phyloP scores from a whole-genome alignment of 2,113 vertebrate species.

The Rattus norvegicus region DNA sequence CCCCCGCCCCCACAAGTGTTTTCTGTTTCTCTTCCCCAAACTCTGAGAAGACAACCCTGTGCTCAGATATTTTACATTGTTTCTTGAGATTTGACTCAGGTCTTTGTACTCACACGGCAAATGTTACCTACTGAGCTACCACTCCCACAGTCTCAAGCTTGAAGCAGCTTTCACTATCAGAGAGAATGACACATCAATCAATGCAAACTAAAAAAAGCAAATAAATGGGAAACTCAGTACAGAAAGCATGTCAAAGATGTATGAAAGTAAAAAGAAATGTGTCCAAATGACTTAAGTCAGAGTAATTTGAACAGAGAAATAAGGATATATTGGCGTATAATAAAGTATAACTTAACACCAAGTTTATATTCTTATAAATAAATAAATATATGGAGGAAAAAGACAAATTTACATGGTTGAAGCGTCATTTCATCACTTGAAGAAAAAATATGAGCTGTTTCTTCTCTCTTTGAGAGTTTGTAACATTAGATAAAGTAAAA shows the following conservation, averaged over 20 bases:
- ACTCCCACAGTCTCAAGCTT: not conserved
- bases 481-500: not conserved
- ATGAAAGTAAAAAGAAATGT: not conserved
- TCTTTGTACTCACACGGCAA: not conserved
- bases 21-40: not conserved
- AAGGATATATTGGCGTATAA: not conserved
- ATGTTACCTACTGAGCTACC: not conserved
- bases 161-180: not conserved
- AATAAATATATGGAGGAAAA: not conserved
- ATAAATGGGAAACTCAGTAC: not conserved
- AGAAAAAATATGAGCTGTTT: not conserved
- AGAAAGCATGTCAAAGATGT: not conserved
- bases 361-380: not conserved
- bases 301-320: constrained; percentile 24
- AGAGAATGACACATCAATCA: not conserved
- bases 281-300: not conserved
- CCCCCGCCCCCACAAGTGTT: too few species aligned
- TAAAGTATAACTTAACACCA: not conserved
- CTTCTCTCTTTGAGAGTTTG: not conserved
- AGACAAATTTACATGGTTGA: not conserved
- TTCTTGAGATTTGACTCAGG: not conserved
- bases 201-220: not conserved
- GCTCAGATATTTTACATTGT: not conserved
- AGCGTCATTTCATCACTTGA: not conserved
- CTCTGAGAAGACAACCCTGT: not conserved